phyloP scores from a whole-genome alignment of 2,888 invertebrate species.

The Diarsia brunnea region DNA sequence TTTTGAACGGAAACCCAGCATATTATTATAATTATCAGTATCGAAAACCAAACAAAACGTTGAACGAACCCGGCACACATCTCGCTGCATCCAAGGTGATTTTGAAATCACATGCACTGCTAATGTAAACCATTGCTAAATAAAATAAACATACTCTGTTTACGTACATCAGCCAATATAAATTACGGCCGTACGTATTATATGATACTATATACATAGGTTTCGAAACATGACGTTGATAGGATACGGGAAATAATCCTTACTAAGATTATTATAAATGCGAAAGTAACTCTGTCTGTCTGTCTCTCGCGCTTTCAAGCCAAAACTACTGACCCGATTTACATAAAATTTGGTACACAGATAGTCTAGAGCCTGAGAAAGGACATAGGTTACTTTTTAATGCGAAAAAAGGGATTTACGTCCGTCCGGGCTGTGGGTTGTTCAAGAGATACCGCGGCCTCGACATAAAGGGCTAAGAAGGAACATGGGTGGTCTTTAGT shows the following conservation, averaged over 20 bases:
- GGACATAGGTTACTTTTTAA: too few relatives aligned
- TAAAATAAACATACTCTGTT: constrained; percentile 74
- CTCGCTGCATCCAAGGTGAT: constrained; percentile 76
- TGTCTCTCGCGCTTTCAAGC: too few relatives aligned
- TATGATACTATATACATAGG: constrained; percentile 45
- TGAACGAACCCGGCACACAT: constrained; percentile 56
- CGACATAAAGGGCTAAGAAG: too few relatives aligned
- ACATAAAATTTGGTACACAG: too few relatives aligned
- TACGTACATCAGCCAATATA: constrained; percentile 69
- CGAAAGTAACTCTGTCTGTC: too few relatives aligned
- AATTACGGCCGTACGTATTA: constrained; percentile 59
- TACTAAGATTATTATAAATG: too few relatives aligned
- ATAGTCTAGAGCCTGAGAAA: too few relatives aligned
- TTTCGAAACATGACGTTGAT: constrained; percentile 46
- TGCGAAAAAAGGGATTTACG: too few relatives aligned
- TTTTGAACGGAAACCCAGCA: constrained; percentile 16
- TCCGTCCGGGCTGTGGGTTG: too few relatives aligned
- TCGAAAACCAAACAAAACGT: constrained; percentile 33
- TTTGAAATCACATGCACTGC: constrained; percentile 76
- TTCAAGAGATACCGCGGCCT: too few relatives aligned
- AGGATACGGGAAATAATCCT: constrained; percentile 26
- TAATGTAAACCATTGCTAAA: constrained; percentile 79
- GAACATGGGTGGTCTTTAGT: too few relatives aligned
- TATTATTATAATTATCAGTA: constrained; percentile 16
- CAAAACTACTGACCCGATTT: too few relatives aligned